phyloP scores from a whole-genome alignment of 1,140 invertebrate genomes.

The Triops cancriformis region DNA sequence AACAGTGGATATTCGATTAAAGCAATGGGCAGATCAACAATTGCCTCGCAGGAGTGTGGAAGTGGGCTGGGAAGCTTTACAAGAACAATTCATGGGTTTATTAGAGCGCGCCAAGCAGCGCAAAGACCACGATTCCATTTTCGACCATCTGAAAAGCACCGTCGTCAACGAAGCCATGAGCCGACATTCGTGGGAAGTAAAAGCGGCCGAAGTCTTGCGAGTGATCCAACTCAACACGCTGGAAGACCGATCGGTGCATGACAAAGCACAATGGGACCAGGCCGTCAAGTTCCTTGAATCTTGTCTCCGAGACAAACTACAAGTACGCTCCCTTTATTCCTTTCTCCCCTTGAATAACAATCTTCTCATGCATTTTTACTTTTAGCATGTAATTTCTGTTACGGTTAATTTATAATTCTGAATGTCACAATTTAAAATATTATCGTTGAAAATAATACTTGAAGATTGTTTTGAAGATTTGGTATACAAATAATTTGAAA shows the following conservation, averaged over 20 bases:
- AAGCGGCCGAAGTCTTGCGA: constrained; percentile 71
- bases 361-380: background rate
- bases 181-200: constrained; percentile 88
- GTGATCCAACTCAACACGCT: constrained; percentile 91
- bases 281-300: constrained; percentile 82
- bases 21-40: constrained; percentile 87
- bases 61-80: constrained; percentile 78
- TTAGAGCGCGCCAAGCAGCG: constrained; percentile 61
- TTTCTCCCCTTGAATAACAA: background rate
- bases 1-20: constrained; percentile 88
- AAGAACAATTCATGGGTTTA: constrained; percentile 74
- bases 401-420: too few species aligned
- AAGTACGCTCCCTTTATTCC: constrained; percentile 34
- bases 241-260: constrained; percentile 82
- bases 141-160: constrained; percentile 77
- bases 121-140: constrained; percentile 76
- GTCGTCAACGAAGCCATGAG: constrained; percentile 78
- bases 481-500: too few species aligned
- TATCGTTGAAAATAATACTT: too few species aligned
- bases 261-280: constrained; percentile 89
- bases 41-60: constrained; percentile 77
- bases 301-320: constrained; percentile 67
- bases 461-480: too few species aligned
- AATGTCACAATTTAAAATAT: too few species aligned
- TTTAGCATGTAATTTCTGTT: too few species aligned